Conservation (phyloP, 2,797 vertebrate species). For the Sebastiscus tertius region DNA sequence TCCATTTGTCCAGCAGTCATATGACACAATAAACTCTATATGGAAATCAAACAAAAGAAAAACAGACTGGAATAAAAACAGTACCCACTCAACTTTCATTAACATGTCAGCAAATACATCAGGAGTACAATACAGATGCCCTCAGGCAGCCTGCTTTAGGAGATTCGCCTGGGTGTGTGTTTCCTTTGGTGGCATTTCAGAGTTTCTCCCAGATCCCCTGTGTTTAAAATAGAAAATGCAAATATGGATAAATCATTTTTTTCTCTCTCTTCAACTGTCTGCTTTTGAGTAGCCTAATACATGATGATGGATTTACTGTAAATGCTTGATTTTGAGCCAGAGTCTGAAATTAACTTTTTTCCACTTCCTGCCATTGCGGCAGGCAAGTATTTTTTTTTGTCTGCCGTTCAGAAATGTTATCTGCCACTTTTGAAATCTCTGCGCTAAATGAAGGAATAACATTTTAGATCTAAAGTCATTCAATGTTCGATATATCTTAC, state of each 20-base stretch:
- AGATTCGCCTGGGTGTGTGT: slow-evolving; percentile 42
- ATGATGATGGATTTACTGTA: background rate
- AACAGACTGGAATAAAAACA: background rate
- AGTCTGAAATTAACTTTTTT: too few relatives aligned
- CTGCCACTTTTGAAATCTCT: too few relatives aligned
- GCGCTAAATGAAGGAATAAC: too few relatives aligned
- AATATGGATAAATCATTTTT: background rate
- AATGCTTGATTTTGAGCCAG: too few relatives aligned
- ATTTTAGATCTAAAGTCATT: too few relatives aligned
- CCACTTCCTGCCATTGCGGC: too few relatives aligned
- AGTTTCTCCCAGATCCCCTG: slow-evolving; percentile 57
- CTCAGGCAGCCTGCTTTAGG: slow-evolving; percentile 72
- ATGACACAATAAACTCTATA: slow-evolving; percentile 10
- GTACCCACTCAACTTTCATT: slow-evolving; percentile 20
- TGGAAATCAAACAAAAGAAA: slow-evolving; percentile 39
- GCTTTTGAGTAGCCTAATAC: background rate
- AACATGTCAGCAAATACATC: slow-evolving; percentile 14
- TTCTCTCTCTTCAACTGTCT: too few relatives aligned
- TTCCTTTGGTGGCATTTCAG: slow-evolving; percentile 62
- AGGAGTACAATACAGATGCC: slow-evolving; percentile 7
- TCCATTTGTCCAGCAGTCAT: slow-evolving; percentile 23
- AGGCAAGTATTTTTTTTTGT: too few relatives aligned
- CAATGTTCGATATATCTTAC: too few relatives aligned
- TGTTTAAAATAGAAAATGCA: slow-evolving; percentile 42
- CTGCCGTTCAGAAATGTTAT: too few relatives aligned